Conservation (phyloP, 2,888 invertebrate species). For the Pinctada fucata region DNA sequence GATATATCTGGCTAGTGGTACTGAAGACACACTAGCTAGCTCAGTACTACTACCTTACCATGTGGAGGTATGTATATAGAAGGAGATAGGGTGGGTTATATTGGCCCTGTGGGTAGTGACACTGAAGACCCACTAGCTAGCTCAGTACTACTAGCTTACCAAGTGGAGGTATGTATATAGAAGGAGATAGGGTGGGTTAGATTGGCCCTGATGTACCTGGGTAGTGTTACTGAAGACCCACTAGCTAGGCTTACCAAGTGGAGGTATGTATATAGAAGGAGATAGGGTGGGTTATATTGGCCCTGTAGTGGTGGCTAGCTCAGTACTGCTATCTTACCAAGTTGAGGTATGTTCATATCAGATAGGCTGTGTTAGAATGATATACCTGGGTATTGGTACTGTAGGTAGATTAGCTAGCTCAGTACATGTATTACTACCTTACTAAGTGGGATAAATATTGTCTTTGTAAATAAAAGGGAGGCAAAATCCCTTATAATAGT, state of each 20-base stretch:
- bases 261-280: slow-evolving; percentile 81
- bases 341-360: slow-evolving; percentile 79
- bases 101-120: not conserved
- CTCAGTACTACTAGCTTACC: not conserved
- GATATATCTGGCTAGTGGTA: slow-evolving; percentile 95
- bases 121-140: not conserved
- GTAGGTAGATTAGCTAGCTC: not conserved
- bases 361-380: not conserved
- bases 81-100: not conserved
- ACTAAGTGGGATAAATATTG: not conserved
- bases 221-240: not conserved
- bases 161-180: not conserved
- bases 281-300: slow-evolving; percentile 82
- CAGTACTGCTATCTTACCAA: slow-evolving; percentile 97
- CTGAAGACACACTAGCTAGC: slow-evolving; percentile 97
- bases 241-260: not conserved
- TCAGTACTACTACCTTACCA: slow-evolving; percentile 98
- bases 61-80: slow-evolving; percentile 79
- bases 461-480: not conserved
- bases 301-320: slow-evolving; percentile 85
- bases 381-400: not conserved
- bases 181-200: slow-evolving; percentile 79
- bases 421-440: not conserved
- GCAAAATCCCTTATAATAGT: slow-evolving; percentile 5
- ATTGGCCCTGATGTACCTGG: not conserved